Evolutionary conservation across 1,140 invertebrate genomes (phyloP), one percentile per base, ranked within the genome.

Genomic region (Pseudomyrmex flavicornis): DNA sequence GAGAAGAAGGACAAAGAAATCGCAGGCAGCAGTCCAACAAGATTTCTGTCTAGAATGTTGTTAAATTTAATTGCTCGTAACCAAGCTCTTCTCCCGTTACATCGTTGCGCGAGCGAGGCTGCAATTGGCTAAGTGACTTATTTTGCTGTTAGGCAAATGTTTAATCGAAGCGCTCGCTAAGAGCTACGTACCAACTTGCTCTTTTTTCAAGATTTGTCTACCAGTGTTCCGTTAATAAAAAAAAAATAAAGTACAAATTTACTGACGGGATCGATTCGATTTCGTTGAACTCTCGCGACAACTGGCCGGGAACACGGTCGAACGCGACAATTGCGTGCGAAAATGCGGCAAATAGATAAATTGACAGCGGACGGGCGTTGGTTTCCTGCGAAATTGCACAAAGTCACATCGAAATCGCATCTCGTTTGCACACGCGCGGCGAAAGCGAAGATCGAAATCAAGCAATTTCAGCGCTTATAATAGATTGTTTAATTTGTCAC

Each of bases 331-430:
- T 86, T 61, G 72, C 85, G 66, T 83, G 85, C 35, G 73, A 87
- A 83, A 83, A 54, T 54, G 35, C 35, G 22, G 15, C 73, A 72
- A 56, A 83, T 8, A 58, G 26, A 15, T 10, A 44, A 74, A 87
- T 87, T 84, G 77, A 48, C 52, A 3, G 20, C 72, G 44, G 83
- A 83, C 63, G 63, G 80, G 79, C 59, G 70, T 86, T 65, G 56
- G 58, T 86, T 86, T 87, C 63, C 72, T 52, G 65, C 48, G 66
- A 82, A 58, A 68, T 75, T 83, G 61, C 77, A 85, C 17, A 46
- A 54, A 66, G 17, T 72, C 54, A 74, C 20, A n/a, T 15, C 35
- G 13, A 20, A 48, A 44, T 22, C 54, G 35, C 35, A 35, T 5
- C 35, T 35, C 35, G 7, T 35, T 48, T 70, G 52, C 35, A 10